These are phyloP conservation scores for Porites rus DNA, from an alignment of 92 coral and sea anemone genomes.

Conservation along the genomic window DNA sequence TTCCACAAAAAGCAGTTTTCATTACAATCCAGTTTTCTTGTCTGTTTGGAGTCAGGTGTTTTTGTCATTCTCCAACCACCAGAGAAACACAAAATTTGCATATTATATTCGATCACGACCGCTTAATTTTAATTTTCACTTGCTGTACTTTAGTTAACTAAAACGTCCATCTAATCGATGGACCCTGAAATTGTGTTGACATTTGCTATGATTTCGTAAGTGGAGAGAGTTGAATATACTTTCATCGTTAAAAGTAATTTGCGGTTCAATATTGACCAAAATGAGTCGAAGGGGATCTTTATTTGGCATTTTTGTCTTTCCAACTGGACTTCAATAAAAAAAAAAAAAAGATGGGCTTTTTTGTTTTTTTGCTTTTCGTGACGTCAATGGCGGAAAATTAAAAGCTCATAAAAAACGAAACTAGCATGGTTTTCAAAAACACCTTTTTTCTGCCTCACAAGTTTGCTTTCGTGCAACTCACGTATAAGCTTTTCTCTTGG, in stretches of 20 bases:
- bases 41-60: background rate
- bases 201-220: background rate
- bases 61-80: background rate
- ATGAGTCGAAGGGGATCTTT: background rate
- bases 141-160: background rate
- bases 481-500: background rate
- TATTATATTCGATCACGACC: background rate
- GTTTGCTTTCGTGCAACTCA: too few species aligned
- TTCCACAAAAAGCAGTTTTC: constrained; percentile 15
- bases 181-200: too few species aligned
- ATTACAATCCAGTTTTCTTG: background rate
- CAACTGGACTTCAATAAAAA: constrained; percentile 6
- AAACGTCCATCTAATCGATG: background rate
- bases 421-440: too few species aligned
- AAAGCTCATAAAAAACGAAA: too few species aligned
- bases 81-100: constrained; percentile 25
- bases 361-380: background rate
- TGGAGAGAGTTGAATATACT: background rate
- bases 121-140: constrained; percentile 26
- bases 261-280: constrained; percentile 6
- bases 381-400: background rate
- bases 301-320: constrained; percentile 21
- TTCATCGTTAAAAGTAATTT: background rate
- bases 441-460: too few species aligned
- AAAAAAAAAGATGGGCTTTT: background rate